Percentiles rank a stretch among this genome's conserved stretches.
Conservation (phyloP, 2,113 vertebrate genomes). For the Psettodes erumei region DNA sequence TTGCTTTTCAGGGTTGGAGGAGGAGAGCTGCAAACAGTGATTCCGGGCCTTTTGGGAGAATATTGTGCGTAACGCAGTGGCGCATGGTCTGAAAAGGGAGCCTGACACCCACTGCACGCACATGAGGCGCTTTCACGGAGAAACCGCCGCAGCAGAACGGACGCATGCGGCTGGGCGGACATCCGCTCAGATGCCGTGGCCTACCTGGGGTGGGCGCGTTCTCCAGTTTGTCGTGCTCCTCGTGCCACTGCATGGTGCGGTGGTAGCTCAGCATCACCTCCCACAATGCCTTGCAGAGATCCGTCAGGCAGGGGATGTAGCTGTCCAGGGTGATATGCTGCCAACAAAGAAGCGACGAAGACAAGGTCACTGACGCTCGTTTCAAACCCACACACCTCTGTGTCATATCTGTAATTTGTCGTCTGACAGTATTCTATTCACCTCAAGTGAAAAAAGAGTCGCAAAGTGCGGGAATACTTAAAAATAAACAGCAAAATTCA, state of each 20-base stretch:
- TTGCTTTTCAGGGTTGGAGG: too few relatives aligned
- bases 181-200: neutral
- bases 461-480: neutral
- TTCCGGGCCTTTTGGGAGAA: too few relatives aligned
- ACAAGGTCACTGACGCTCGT: constrained; percentile 19
- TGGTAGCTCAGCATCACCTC: constrained; percentile 99
- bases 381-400: too few relatives aligned
- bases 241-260: constrained; percentile 97
- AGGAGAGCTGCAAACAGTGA: too few relatives aligned
- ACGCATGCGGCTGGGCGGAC: neutral
- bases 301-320: constrained; percentile 97
- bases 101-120: too few relatives aligned
- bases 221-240: constrained; percentile 88
- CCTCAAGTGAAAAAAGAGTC: neutral
- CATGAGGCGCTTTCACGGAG: neutral
- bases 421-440: neutral
- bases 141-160: neutral
- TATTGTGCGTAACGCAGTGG: too few relatives aligned
- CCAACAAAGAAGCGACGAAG: constrained; percentile 27
- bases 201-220: constrained; percentile 84
- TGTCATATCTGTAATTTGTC: too few relatives aligned
- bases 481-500: constrained; percentile 7
- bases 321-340: constrained; percentile 98
- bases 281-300: constrained; percentile 98
- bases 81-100: too few relatives aligned